phyloP scores from a whole-genome alignment of 1,140 invertebrate species.

The Potamilus streckersoni region DNA sequence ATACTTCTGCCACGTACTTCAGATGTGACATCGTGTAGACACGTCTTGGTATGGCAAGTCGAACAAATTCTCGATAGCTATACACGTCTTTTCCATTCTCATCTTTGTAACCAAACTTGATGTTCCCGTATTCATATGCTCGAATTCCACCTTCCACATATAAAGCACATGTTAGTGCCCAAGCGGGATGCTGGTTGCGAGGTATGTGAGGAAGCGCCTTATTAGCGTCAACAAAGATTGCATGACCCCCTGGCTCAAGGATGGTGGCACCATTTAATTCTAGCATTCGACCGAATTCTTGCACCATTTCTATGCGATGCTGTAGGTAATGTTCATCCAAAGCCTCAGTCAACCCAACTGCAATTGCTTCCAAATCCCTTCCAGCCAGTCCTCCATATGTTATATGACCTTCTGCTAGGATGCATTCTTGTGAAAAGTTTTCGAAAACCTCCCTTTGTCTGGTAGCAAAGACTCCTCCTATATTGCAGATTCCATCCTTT shows the following conservation, averaged over 20 bases:
- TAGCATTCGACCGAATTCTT: constrained; percentile 13
- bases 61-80: too few species aligned
- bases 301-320: constrained; percentile 8
- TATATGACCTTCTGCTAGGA: constrained; percentile 19
- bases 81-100: too few species aligned
- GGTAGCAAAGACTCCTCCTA: constrained; percentile 19
- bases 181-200: too few species aligned
- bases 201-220: neutral
- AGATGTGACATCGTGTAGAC: too few species aligned
- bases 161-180: too few species aligned
- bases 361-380: constrained; percentile 26
- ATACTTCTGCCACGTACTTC: too few species aligned
- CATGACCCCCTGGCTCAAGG: constrained; percentile 8
- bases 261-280: neutral
- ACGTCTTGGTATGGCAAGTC: too few species aligned
- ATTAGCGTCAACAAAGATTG: constrained; percentile 5
- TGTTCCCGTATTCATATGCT: too few species aligned
- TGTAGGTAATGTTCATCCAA: constrained; percentile 25
- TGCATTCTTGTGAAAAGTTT: neutral
- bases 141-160: too few species aligned
- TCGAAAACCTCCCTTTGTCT: constrained; percentile 1
- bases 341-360: constrained; percentile 22
- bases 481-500: constrained; percentile 32
- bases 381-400: constrained; percentile 31
- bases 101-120: too few species aligned